phyloP scores from a whole-genome alignment of 2,888 invertebrate genomes.

The Drosophila basisetae region DNA sequence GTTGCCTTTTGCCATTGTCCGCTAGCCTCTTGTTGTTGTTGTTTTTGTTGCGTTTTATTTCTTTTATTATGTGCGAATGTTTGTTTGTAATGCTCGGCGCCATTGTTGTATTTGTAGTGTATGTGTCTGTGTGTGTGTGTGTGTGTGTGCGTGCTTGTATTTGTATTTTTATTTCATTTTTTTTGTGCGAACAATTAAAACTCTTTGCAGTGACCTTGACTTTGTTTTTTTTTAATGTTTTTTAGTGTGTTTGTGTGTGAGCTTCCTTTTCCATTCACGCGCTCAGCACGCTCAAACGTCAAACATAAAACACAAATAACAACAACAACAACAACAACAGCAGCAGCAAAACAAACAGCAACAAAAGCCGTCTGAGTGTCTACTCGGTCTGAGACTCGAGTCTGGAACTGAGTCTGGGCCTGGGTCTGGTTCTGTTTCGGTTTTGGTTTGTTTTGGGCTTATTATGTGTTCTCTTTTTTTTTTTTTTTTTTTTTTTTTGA shows the following conservation, averaged over 20 bases:
- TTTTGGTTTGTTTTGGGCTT: constrained; percentile 57
- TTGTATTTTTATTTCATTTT: constrained; percentile 61
- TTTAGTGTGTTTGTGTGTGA: constrained; percentile 49
- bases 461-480: constrained; percentile 38
- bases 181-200: constrained; percentile 84
- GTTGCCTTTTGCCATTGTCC: constrained; percentile 61
- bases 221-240: constrained; percentile 81
- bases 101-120: constrained; percentile 59
- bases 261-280: constrained; percentile 81
- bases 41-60: constrained; percentile 76
- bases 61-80: constrained; percentile 81
- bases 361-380: constrained; percentile 78
- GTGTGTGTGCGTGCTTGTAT: constrained; percentile 47
- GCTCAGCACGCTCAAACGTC: constrained; percentile 80
- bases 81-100: constrained; percentile 75
- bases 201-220: constrained; percentile 85
- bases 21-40: constrained; percentile 46
- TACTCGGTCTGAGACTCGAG: constrained; percentile 66
- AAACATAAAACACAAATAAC: constrained; percentile 74
- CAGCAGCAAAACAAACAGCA: constrained; percentile 54
- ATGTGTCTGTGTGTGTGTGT: constrained; percentile 25
- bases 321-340: constrained; percentile 32
- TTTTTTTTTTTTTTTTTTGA: constrained; percentile 4
- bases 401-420: constrained; percentile 51
- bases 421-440: constrained; percentile 34